Evolutionary conservation across 2,113 vertebrate genomes (phyloP), one percentile per base, ranked within the genome.

Genomic region (Clupea harengus): DNA sequence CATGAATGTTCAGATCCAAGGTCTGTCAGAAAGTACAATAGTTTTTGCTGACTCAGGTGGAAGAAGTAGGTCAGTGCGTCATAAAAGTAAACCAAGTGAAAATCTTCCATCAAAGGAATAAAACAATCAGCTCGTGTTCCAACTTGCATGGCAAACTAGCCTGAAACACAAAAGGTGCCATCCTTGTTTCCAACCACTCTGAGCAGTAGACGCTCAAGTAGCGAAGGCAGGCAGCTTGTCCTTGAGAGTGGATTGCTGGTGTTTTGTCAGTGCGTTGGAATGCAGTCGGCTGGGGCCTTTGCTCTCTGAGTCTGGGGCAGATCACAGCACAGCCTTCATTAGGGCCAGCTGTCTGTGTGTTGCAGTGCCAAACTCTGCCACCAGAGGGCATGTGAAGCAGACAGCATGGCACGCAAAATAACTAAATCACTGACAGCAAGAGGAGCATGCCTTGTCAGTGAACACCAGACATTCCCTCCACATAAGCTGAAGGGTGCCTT

Each of bases 281-380:
- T 94, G 91, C 89, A 52, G 89, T 87, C 91, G 85, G 89, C 87
- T 86, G 81, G 86, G 83, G 85, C 85, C 88, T 86, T 83, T 82
- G 88, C 89, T 91, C 89, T 92, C 91, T 92, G 91, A 89, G 89
- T 93, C 92, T 92, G 72, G 72, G 72, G 91, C 90, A 91, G 91
- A 91, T 94, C 91, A 91, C 82, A 90, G 89, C 89, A 86, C 88
- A 89, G 91, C 85, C 85, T 92, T 93, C 91, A 94, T 94, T 93
- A 92, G 84, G 93, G 91, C 91, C 93, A 95, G 92, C 92, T 92
- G 91, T 93, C 87, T 89, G 87, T 89, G 78, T 32, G 72, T 1
- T 88, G 83, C 22, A 85, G 45, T 81, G 90, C 28, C 84, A 84
- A 86, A 44, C 80, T 18, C 54, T 15, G 2, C 47, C 93, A 91